Percentiles rank a stretch among this genome's conserved stretches.
Evolutionary conservation across 2,113 vertebrate genomes (phyloP).

Genomic region (Cebus imitator): DNA sequence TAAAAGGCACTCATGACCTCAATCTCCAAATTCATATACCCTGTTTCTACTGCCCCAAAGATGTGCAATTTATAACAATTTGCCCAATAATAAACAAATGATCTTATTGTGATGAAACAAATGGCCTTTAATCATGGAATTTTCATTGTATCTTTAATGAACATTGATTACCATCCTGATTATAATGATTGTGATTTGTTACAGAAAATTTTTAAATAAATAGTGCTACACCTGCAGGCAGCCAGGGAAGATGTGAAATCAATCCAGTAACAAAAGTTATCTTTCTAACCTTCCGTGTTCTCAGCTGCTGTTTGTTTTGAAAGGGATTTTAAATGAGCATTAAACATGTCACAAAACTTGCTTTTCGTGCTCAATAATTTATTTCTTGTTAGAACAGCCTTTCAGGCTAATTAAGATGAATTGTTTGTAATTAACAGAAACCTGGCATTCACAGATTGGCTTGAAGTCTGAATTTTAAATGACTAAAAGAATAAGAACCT

Average conservation of each 20-base stretch:
- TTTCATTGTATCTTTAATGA: constrained; percentile 65
- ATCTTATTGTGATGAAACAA: constrained; percentile 50
- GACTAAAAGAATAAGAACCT: constrained; percentile 72
- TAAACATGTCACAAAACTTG: constrained; percentile 75
- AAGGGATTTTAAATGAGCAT: constrained; percentile 60
- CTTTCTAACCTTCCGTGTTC: background rate
- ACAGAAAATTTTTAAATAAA: constrained; percentile 49
- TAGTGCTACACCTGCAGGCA: constrained; percentile 18
- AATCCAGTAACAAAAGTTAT: background rate
- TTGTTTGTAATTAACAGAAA: constrained; percentile 83
- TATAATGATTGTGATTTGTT: background rate
- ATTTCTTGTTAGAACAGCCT: constrained; percentile 78
- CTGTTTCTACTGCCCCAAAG: background rate
- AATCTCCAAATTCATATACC: background rate
- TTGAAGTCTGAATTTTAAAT: constrained; percentile 74
- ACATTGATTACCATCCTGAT: constrained; percentile 54
- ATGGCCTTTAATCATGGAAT: constrained; percentile 41
- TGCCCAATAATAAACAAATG: constrained; percentile 41
- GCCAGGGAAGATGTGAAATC: constrained; percentile 36
- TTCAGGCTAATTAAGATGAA: constrained; percentile 83
- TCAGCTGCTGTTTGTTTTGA: constrained; percentile 54
- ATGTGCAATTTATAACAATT: constrained; percentile 54
- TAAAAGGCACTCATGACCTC: background rate
- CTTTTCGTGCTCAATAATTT: constrained; percentile 77
- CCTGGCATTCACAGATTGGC: constrained; percentile 75